These are phyloP conservation scores for Synchiropus splendidus DNA, from an alignment of 2,113 vertebrate species.

Conservation along the genomic window DNA sequence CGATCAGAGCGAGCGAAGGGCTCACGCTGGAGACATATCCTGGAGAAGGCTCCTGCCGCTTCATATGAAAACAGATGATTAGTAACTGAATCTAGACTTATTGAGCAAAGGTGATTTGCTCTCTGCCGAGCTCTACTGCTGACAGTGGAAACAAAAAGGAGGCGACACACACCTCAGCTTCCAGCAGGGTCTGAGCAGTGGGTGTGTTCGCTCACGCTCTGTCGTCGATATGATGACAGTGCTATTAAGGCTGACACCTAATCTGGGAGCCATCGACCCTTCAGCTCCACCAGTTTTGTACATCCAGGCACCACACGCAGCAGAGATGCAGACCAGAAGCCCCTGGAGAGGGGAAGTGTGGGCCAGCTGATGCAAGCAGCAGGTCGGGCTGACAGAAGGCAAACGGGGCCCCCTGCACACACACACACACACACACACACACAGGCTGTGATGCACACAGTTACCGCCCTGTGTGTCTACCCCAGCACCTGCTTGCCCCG, in stretches of 20 bases:
- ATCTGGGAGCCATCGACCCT: constrained; percentile 63
- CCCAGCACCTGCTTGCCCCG: constrained; percentile 57
- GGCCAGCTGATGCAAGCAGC: constrained; percentile 43
- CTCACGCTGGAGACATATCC: too few relatives aligned
- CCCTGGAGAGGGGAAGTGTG: constrained; percentile 47
- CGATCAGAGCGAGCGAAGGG: too few relatives aligned
- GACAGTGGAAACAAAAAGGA: too few relatives aligned
- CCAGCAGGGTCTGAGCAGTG: neutral
- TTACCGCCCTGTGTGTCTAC: constrained; percentile 20
- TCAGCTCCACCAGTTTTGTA: constrained; percentile 24
- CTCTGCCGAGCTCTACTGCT: too few relatives aligned
- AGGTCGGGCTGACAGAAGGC: constrained; percentile 53
- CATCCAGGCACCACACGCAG: too few relatives aligned
- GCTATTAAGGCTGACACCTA: constrained; percentile 54
- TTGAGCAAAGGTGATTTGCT: too few relatives aligned
- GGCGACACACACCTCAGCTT: too few relatives aligned
- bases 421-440: constrained; percentile 13
- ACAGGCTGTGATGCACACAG: constrained; percentile 9
- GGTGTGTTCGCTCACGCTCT: constrained; percentile 3
- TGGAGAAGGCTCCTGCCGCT: too few relatives aligned
- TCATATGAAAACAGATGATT: too few relatives aligned
- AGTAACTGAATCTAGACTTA: too few relatives aligned
- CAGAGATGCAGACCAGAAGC: too few relatives aligned
- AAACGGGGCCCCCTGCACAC: constrained; percentile 18
- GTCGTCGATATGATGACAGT: constrained; percentile 26